A percentile compares a stretch with the other conserved stretches of the same genome.
These are phyloP conservation scores for Ctenochaetus hawaiiensis DNA, from an alignment of 2,797 vertebrate genomes.

Conservation along the genomic window DNA sequence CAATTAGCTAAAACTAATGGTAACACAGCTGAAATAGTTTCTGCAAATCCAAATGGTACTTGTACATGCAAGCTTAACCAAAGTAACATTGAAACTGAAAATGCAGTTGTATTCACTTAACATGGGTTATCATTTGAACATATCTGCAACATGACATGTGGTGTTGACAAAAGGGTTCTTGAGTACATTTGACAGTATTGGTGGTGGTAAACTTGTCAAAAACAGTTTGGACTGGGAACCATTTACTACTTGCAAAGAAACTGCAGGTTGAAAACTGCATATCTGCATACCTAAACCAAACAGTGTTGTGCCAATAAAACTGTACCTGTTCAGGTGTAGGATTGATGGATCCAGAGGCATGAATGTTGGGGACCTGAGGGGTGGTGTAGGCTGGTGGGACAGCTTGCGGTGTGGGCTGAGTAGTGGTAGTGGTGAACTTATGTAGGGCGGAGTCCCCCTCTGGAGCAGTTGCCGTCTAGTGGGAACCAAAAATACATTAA, in stretches of 20 bases:
- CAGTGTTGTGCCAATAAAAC: background rate
- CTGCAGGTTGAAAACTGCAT: background rate
- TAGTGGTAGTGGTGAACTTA: slow-evolving; percentile 80
- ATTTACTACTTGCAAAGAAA: background rate
- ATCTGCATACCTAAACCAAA: background rate
- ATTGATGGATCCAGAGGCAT: slow-evolving; percentile 90
- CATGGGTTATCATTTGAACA: background rate
- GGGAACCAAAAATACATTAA: background rate
- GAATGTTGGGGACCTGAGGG: slow-evolving; percentile 87
- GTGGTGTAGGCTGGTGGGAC: slow-evolving; percentile 85
- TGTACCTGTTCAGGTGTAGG: slow-evolving; percentile 96
- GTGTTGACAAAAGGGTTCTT: background rate
- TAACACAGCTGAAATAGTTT: background rate
- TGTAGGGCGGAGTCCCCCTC: slow-evolving; percentile 90
- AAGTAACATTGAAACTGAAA: background rate
- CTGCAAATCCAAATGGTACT: background rate
- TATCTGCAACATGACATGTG: background rate
- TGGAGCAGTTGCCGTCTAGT: slow-evolving; percentile 85
- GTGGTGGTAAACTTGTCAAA: background rate
- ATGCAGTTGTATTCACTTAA: background rate
- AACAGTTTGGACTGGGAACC: background rate
- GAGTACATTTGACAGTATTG: background rate
- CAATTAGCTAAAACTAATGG: background rate
- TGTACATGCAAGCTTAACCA: background rate
- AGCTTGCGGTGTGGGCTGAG: slow-evolving; percentile 84